Base-by-base conservation (phyloP, 2,797 vertebrate species). In the Moxostoma hubbsi region DNA sequence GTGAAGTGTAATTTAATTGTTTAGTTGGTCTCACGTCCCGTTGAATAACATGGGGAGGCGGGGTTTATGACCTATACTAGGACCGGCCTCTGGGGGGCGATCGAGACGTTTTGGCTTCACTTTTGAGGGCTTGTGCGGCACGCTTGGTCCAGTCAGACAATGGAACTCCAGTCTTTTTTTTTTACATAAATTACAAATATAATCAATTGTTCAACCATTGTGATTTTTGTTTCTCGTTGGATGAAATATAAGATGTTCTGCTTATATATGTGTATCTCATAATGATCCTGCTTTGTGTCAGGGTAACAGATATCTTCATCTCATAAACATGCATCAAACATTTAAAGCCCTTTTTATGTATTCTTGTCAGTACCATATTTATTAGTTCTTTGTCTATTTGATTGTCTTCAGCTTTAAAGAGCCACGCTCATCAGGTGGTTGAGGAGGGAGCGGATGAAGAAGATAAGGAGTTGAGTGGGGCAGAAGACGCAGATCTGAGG, bases 391-490 rank as follows among this genome's bases (percentile, higher is more conserved):
- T 62, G 43, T 75, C 18, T 53, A 24, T 24, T 24, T n/a, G 18
- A 24, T 24, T 24, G 18, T 24, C 18, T 24, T 65, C 89, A 96
- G 95, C 84, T 57, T 93, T 94, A 11, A n/a, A n/a, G 96, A 96
- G 54, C 92, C 94, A 0, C 91, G 92, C 47, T 93, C 92, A 68
- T 92, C 91, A 67, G 92, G 92, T 91, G 85, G 92, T 93, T 80
- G 97, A 97, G 78, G 97, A 98, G 70, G 93, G 94, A 79, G 93
- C 89, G 18, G 96, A 97, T 82, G 93, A 94, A 84, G 97, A 98
- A 0, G 97, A 98, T 83, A 96, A 97, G 2, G 97, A 98, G 89
- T 87, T 94, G 69, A 94, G 93, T 0, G 92, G 92, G 54, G 92
- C 93, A 4, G 96, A 95, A 0, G 95, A 95, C 83, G 86, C 50